Conservation (phyloP, 2,888 invertebrate species). For the Epinotia nisella region DNA sequence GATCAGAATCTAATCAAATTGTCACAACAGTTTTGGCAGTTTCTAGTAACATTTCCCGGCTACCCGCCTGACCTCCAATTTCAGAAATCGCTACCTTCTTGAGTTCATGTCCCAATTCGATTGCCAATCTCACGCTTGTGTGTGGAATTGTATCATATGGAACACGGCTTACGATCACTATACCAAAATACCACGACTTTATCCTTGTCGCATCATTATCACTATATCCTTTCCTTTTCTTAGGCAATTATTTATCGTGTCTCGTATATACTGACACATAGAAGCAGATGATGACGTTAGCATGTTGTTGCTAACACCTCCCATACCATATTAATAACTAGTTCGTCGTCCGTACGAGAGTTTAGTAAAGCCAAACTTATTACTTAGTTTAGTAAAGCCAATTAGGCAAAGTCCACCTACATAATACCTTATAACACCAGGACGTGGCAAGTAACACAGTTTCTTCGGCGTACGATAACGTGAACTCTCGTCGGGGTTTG, state of each 20-base stretch:
- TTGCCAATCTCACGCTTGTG: neutral
- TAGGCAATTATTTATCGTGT: neutral
- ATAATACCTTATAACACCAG: neutral
- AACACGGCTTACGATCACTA: neutral
- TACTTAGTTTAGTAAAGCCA: neutral
- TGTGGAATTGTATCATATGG: neutral
- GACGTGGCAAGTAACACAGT: slow-evolving; percentile 25
- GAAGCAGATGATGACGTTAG: neutral
- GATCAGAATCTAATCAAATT: too few relatives aligned
- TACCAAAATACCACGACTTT: neutral
- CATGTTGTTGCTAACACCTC: neutral
- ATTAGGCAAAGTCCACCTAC: slow-evolving; percentile 7
- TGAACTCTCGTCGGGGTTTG: slow-evolving; percentile 24
- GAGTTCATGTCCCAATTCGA: neutral
- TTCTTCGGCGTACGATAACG: slow-evolving; percentile 25
- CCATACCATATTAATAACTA: neutral
- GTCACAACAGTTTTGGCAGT: too few relatives aligned
- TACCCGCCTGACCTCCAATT: neutral
- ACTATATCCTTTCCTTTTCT: neutral
- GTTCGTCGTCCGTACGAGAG: neutral
- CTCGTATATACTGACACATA: neutral
- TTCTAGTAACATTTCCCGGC: neutral
- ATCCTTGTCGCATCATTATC: too few relatives aligned
- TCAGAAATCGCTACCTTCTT: neutral
- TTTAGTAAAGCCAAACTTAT: neutral